Base-by-base conservation (phyloP, 2,113 vertebrate genomes). In the Empidonax alnorum region DNA sequence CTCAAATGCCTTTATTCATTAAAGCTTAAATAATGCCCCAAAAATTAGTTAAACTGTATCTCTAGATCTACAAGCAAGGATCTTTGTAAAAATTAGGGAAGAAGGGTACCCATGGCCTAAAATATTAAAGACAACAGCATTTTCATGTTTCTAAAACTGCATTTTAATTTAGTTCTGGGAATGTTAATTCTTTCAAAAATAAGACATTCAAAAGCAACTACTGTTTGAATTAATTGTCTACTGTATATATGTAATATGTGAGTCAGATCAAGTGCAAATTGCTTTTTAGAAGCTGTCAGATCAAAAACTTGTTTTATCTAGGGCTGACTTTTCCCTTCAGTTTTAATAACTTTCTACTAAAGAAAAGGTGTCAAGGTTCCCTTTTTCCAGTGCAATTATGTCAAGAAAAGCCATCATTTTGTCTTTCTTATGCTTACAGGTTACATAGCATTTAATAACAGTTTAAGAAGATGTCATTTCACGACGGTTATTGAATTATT, bases 241-340 rank as follows among this genome's bases (percentile, higher is more conserved):
- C 76, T 88, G 72, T 82, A 69, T 92, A 71, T 91, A 71, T 93
- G 94, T 87, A 96, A 78, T 78, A 77, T 61, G 23, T 75, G 67
- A 94, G 59, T 73, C 92, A 92, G 72, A 92, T 90, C 59, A 85
- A 95, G 80, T 87, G 41, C 72, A 93, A 89, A 95, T 90, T 93
- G 47, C 46, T 22, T 94, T 83, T 74, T 68, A 86, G 76, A 93
- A 90, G 87, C 9, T 90, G 42, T 27, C 20, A 14, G 78, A 91
- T 97, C 89, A 96, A 93, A 96, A 95, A 82, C 49, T 93, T 84
- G 30, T 84, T 95, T 92, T 82, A 86, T 80, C 56, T 86, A 86
- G 46, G 41, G 28, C 33, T 95, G 67, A 52, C 69, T 90, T 89
- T 65, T 82, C 68, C 65, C 81, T 62, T 95, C 67, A 92, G 42